These are phyloP conservation scores for Blennius ocellaris DNA, from an alignment of 2,113 vertebrate genomes.

Conservation along the genomic window DNA sequence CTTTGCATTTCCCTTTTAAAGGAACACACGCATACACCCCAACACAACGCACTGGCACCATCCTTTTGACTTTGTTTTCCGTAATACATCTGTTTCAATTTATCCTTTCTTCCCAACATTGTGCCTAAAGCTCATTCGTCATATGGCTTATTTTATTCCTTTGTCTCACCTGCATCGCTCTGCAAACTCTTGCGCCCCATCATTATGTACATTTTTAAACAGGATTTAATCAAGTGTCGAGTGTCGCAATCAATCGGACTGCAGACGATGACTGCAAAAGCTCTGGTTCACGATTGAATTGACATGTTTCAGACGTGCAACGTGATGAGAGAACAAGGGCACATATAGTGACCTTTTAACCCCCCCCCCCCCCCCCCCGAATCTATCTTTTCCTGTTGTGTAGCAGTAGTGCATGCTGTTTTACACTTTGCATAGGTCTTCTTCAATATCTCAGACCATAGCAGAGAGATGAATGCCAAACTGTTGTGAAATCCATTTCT, in stretches of 20 bases:
- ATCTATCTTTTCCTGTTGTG: too few relatives aligned
- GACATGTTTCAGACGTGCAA: background rate
- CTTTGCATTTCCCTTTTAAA: slow-evolving; percentile 55
- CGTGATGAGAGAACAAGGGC: slow-evolving; percentile 2
- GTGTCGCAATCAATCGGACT: background rate
- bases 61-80: slow-evolving; percentile 44
- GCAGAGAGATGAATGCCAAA: slow-evolving; percentile 32
- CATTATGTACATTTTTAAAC: slow-evolving; percentile 2
- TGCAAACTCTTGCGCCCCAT: background rate
- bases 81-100: slow-evolving; percentile 7
- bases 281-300: background rate
- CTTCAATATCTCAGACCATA: background rate
- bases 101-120: slow-evolving; percentile 11
- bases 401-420: too few relatives aligned
- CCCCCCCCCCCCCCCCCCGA: too few relatives aligned
- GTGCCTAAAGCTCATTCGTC: background rate
- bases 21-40: slow-evolving; percentile 12
- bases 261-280: background rate
- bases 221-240: background rate
- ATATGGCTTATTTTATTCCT: background rate
- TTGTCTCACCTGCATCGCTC: background rate
- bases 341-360: too few relatives aligned
- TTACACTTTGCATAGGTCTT: too few relatives aligned
- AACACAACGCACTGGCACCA: slow-evolving; percentile 11
- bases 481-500: slow-evolving; percentile 55